Evolutionary conservation across 2,888 invertebrate genomes (phyloP), one percentile per base, ranked within the genome.

Genomic region (Gibbula magus): DNA sequence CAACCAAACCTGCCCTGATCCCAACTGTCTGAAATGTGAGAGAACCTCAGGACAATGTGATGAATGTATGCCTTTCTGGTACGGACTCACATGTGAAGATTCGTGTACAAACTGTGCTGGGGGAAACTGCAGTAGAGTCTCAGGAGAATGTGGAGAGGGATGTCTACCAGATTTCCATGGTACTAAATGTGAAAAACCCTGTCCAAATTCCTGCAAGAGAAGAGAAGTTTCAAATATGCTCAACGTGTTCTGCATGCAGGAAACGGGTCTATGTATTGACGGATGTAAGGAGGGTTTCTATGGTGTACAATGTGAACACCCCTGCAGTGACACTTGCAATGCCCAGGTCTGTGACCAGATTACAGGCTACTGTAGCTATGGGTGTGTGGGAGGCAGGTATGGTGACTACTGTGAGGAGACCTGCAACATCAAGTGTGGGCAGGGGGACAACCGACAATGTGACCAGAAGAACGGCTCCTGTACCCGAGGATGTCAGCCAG

Each of bases 161-260:
- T 87, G 86, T 79, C 78, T 66, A n/a, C 29, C 73, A 18, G 84
- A 83, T n/a, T 85, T 66, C 66, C 80, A 82, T 78, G 86, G 86
- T 20, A 61, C 29, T 7, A 66, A 78, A 22, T 87, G 87, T 77
- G 81, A 83, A 29, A n/a, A 61, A 0, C 73, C 67, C 4, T 87
- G 87, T 75, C 61, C 52, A 29, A 20, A n/a, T 66, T 75, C 66
- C 20, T 87, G 86, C 82, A 54, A 75, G 18, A 18, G n/a, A 13
- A 22, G 75, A 20, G 75, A 75, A 29, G 54, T 25, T 29, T 7
- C 5, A 18, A 29, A 20, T 20, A 20, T 13, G 2, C 32, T n/a
- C 39, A 20, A 32, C 8, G 25, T 25, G 3, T 75, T 32, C 32
- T 78, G 75, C 54, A 32, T 54, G 5, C 75, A 75, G 75, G 29